Evolutionary conservation across 2,113 vertebrate species (phyloP), one percentile per base, ranked within the genome.

Genomic region (Trachemys scripta): DNA sequence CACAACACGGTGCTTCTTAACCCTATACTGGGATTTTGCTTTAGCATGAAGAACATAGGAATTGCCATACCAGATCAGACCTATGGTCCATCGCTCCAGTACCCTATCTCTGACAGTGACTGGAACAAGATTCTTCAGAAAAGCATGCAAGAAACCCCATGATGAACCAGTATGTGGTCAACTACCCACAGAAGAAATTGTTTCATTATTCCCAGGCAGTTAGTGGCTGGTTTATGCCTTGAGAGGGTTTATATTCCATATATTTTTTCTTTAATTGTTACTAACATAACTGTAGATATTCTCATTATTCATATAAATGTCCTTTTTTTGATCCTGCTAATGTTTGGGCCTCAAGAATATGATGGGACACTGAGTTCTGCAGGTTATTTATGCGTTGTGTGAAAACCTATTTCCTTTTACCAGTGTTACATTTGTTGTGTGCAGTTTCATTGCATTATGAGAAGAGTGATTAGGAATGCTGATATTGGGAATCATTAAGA

Each of bases 1-100:
- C 11, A 2, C 17, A 4, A 1, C 83, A 47, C 22, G 5, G 29
- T 0, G 1, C 50, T 83, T 5, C 49, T 6, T 9, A 49, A 3
- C 3, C 1, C 65, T 53, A 6, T 31, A 10, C 47, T n/a, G 89
- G 76, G 85, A 83, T 54, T 1, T 51, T 49, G 27, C 49, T 54
- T 54, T 81, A 78, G 69, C 51, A 14, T 1, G 0, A 4, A 45
- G 38, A 80, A 8, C 12, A 1, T 1, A 75, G 19, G 54, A 85
- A 47, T 31, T 54, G n/a, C 78, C 57, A 0, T 5, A 25, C 25
- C 53, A 82, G 56, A 27, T 75, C 84, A 47, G 69, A 82, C 35
- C 38, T 17, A 17, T 57, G 25, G 81, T 8, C 45, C 75, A 47
- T 24, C 9, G 2, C 6, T 45, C 38, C 75, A 78, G 24, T 45